phyloP scores from a whole-genome alignment of 2,888 invertebrate genomes.

The Drosophila diplacantha region DNA sequence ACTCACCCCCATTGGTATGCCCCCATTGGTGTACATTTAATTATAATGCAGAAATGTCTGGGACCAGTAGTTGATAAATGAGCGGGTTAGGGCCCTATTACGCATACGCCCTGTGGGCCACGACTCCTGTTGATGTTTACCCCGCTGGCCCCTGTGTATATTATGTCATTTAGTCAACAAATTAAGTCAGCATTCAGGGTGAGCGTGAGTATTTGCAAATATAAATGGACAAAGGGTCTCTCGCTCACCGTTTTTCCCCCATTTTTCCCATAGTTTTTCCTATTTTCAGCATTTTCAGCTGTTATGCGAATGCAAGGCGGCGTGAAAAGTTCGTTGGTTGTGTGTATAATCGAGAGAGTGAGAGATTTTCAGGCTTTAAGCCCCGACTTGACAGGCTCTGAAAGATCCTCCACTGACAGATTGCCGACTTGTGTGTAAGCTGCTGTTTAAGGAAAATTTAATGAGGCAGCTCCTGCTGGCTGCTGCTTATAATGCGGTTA shows the following conservation, averaged over 20 bases:
- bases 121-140: slow-evolving; percentile 28
- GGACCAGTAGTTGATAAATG: slow-evolving; percentile 12
- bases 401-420: slow-evolving; percentile 15
- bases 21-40: slow-evolving; percentile 8
- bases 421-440: slow-evolving; percentile 30
- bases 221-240: slow-evolving; percentile 7
- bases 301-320: slow-evolving; percentile 16
- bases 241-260: neutral
- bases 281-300: slow-evolving; percentile 27
- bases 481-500: slow-evolving; percentile 13
- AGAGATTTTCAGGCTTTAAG: slow-evolving; percentile 8
- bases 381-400: slow-evolving; percentile 10
- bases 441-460: slow-evolving; percentile 17
- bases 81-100: slow-evolving; percentile 25
- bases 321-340: slow-evolving; percentile 5
- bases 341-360: slow-evolving; percentile 1
- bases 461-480: slow-evolving; percentile 4
- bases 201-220: slow-evolving; percentile 36
- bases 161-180: slow-evolving; percentile 67
- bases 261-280: neutral
- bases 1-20: neutral
- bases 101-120: slow-evolving; percentile 22
- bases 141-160: slow-evolving; percentile 30
- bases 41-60: slow-evolving; percentile 39
- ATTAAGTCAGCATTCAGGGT: slow-evolving; percentile 48